Evolutionary conservation across 2,113 vertebrate species (phyloP).

Genomic region (Spea multiplicata): DNA sequence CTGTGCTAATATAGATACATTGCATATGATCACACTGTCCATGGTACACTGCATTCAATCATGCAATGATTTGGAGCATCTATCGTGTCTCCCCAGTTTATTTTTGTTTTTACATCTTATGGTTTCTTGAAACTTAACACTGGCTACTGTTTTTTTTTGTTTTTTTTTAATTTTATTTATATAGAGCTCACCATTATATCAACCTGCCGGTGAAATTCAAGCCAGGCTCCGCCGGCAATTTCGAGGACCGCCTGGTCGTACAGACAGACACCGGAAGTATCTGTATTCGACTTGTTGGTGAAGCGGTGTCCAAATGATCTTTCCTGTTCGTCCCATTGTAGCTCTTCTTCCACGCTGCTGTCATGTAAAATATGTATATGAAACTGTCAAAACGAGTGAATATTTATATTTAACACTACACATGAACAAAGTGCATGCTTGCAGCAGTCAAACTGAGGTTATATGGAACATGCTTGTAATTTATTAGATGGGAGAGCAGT

Average conservation of each 20-base stretch:
- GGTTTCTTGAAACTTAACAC: not conserved
- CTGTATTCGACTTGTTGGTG: conserved; percentile 77
- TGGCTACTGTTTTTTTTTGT: not conserved
- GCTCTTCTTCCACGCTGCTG: conserved; percentile 54
- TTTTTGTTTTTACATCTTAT: not conserved
- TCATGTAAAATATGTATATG: conserved; percentile 48
- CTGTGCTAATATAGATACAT: no score
- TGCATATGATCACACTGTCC: no score
- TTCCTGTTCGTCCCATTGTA: not conserved
- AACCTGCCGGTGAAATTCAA: conserved; percentile 92
- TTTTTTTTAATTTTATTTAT: conserved; percentile 25
- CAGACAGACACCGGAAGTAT: conserved; percentile 70
- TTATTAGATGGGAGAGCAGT: not conserved
- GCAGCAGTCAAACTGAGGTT: not conserved
- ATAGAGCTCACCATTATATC: conserved; percentile 87
- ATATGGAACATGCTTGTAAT: not conserved
- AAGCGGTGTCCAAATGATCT: conserved; percentile 62
- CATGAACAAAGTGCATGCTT: not conserved
- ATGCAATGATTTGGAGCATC: no score
- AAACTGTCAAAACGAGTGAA: not conserved
- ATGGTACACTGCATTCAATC: no score
- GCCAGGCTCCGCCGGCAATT: conserved; percentile 71
- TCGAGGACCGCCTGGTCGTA: conserved; percentile 73
- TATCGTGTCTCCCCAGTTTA: no score
- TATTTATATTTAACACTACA: not conserved